These are phyloP conservation scores for Trichacis sp. DNA, from an alignment of 2,888 invertebrate genomes.

Conservation along the genomic window DNA sequence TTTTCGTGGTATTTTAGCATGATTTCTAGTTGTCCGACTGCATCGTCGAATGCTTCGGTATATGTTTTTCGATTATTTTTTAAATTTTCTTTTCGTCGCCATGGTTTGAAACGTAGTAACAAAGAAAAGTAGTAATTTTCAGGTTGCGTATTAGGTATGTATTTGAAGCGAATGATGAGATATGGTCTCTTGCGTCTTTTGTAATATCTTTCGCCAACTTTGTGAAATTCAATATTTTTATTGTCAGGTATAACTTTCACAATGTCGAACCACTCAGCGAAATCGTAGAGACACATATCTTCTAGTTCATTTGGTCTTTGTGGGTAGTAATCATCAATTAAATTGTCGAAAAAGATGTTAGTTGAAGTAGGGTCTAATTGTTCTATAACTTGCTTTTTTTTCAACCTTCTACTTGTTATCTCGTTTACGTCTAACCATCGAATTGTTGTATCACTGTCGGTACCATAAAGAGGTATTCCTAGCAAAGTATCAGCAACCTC, in stretches of 20 bases:
- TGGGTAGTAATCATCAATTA: conserved; percentile 50
- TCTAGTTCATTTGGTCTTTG: conserved; percentile 45
- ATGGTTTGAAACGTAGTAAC: conserved; percentile 35
- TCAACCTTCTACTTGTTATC: too few relatives aligned
- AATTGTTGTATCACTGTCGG: too few relatives aligned
- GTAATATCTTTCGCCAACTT: conserved; percentile 11
- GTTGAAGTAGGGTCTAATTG: conserved; percentile 44
- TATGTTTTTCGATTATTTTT: conserved; percentile 27
- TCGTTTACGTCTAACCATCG: too few relatives aligned
- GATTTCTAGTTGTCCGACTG: too few relatives aligned
- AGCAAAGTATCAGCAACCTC: conserved; percentile 29
- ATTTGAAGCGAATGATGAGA: conserved; percentile 50
- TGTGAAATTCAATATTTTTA: conserved; percentile 5
- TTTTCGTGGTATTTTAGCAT: too few relatives aligned
- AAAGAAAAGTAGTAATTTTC: conserved; percentile 38
- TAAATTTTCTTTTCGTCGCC: conserved; percentile 30
- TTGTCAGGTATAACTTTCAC: conserved; percentile 14
- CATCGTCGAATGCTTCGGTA: conserved; percentile 45
- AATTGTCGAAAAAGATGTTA: conserved; percentile 49
- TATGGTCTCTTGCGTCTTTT: conserved; percentile 45
- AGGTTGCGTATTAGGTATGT: too few relatives aligned
- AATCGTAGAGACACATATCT: conserved; percentile 30
- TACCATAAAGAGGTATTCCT: too few relatives aligned
- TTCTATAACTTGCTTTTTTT: too few relatives aligned
- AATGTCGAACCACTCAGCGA: conserved; percentile 34